Percentiles rank a stretch among this genome's conserved stretches.
phyloP scores from a whole-genome alignment of 2,797 vertebrate species.

The Setipinna tenuifilis region DNA sequence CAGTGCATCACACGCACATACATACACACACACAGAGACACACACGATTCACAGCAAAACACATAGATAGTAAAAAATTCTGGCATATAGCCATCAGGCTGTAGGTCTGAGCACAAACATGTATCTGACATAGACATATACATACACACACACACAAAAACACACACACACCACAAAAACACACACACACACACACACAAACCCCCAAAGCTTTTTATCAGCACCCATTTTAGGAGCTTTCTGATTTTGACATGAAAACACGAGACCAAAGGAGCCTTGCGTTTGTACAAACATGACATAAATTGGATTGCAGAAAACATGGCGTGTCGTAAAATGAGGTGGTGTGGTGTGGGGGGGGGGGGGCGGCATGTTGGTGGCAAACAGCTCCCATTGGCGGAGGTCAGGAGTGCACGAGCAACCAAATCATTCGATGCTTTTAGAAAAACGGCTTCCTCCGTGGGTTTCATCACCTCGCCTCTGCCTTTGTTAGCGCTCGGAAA shows the following conservation, averaged over 20 bases:
- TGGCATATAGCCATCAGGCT: not conserved
- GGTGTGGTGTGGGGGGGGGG: slow-evolving; percentile 63
- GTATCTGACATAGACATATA: not conserved
- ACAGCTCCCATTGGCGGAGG: slow-evolving; percentile 63
- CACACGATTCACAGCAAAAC: not conserved
- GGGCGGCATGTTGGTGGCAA: slow-evolving; percentile 68
- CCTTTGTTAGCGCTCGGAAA: slow-evolving; percentile 82
- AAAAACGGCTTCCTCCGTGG: slow-evolving; percentile 76
- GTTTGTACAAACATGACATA: slow-evolving; percentile 36
- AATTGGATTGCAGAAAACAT: slow-evolving; percentile 24
- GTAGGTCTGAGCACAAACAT: not conserved
- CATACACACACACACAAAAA: too few species aligned
- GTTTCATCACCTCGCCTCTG: slow-evolving; percentile 73
- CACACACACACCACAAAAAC: too few species aligned
- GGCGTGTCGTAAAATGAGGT: slow-evolving; percentile 45
- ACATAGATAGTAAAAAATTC: not conserved
- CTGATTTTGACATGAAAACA: not conserved
- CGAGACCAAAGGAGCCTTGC: slow-evolving; percentile 35
- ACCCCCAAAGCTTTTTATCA: not conserved
- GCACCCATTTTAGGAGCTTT: not conserved
- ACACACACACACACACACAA: too few species aligned
- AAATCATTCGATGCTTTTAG: slow-evolving; percentile 64
- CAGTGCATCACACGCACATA: slow-evolving; percentile 2
- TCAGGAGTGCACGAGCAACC: slow-evolving; percentile 54
- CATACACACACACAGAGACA: not conserved